Evolutionary conservation across 1,140 invertebrate species (phyloP).

Genomic region (Cotesia typhae): DNA sequence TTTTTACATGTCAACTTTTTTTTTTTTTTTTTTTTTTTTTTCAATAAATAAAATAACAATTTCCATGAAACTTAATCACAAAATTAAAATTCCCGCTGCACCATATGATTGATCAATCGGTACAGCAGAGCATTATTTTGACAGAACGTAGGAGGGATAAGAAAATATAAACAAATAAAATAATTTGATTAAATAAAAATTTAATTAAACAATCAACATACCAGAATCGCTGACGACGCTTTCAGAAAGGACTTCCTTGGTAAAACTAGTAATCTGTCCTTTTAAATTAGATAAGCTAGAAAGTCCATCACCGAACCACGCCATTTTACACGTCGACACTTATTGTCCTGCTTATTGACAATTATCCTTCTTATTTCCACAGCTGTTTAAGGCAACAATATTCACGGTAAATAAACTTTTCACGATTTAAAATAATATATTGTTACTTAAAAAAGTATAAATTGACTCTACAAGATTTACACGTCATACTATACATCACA

Average conservation of each 20-base stretch:
- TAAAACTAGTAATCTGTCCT: slow-evolving; percentile 79
- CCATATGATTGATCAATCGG: slow-evolving; percentile 17
- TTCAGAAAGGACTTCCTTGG: slow-evolving; percentile 76
- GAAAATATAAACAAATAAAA: not conserved
- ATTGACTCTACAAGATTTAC: too few species aligned
- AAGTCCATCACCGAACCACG: slow-evolving; percentile 79
- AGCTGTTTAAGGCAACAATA: too few species aligned
- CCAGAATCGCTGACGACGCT: slow-evolving; percentile 67
- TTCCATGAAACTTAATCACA: too few species aligned
- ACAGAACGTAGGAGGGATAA: slow-evolving; percentile 47
- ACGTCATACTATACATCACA: too few species aligned
- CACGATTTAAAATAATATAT: too few species aligned
- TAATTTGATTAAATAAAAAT: slow-evolving; percentile 21
- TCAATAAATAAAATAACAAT: too few species aligned
- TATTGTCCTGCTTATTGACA: slow-evolving; percentile 8
- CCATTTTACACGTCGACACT: slow-evolving; percentile 70
- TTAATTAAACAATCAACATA: slow-evolving; percentile 49
- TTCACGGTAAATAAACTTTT: too few species aligned
- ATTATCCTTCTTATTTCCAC: too few species aligned
- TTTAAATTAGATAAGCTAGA: slow-evolving; percentile 76
- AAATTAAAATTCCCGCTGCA: too few species aligned
- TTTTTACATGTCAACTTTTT: too few species aligned
- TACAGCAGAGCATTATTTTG: slow-evolving; percentile 51
- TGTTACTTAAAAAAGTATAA: too few species aligned
- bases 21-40: too few species aligned